Conservation (phyloP, 2,797 vertebrate species). For the Muscicapa striata region DNA sequence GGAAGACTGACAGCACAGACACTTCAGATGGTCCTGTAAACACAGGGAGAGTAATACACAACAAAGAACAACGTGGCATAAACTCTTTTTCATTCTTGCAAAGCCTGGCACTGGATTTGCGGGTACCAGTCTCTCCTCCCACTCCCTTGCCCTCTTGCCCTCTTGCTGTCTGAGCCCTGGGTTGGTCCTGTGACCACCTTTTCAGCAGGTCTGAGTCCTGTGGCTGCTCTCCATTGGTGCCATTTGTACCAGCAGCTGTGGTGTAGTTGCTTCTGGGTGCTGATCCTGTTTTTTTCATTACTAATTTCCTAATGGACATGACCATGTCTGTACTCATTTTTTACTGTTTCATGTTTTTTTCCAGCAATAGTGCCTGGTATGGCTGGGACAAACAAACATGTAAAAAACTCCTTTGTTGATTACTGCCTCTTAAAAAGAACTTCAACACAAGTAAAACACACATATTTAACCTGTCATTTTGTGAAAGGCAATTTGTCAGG, state of each 20-base stretch:
- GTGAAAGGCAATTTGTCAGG: background rate
- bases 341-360: background rate
- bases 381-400: background rate
- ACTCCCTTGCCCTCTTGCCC: background rate
- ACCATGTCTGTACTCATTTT: background rate
- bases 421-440: background rate
- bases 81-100: background rate
- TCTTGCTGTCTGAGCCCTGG: background rate
- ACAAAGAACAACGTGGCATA: background rate
- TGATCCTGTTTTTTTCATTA: background rate
- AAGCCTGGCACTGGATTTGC: background rate
- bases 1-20: background rate
- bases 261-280: rapidly evolving
- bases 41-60: background rate
- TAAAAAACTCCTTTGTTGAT: background rate
- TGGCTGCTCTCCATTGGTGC: background rate
- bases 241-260: background rate
- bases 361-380: background rate
- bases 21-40: background rate
- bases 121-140: background rate
- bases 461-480: background rate
- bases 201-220: background rate
- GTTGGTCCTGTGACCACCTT: background rate
- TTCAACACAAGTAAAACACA: background rate
- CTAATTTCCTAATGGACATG: background rate